phyloP scores from a whole-genome alignment of 2,797 vertebrate genomes.

The Sebastes oblongus region DNA sequence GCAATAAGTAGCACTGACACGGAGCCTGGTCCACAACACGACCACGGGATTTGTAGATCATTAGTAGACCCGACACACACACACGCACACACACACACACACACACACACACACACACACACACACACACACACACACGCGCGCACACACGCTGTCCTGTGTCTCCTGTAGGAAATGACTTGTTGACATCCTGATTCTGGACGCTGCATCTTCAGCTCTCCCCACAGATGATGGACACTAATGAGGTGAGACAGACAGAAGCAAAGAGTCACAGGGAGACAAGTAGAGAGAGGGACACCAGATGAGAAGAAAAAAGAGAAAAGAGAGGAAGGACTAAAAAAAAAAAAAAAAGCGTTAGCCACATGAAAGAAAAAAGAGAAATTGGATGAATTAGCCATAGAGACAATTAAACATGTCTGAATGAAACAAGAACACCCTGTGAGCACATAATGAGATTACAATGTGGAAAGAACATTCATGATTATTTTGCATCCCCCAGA shows the following conservation, averaged over 20 bases:
- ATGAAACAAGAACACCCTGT: slow-evolving; percentile 72
- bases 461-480: slow-evolving; percentile 72
- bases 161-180: slow-evolving; percentile 65
- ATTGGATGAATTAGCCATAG: slow-evolving; percentile 53
- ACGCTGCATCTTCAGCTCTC: slow-evolving; percentile 45
- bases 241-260: slow-evolving; percentile 51
- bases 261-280: slow-evolving; percentile 21
- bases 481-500: slow-evolving; percentile 69
- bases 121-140: background rate
- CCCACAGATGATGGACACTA: slow-evolving; percentile 61
- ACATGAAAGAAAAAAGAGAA: slow-evolving; percentile 25
- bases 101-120: background rate
- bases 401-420: slow-evolving; percentile 64
- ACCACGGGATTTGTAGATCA: slow-evolving; percentile 71
- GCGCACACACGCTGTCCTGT: slow-evolving; percentile 7
- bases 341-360: background rate
- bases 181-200: slow-evolving; percentile 68
- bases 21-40: slow-evolving; percentile 37
- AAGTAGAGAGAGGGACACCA: slow-evolving; percentile 1
- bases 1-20: slow-evolving; percentile 59
- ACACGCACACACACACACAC: background rate
- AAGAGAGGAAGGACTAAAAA: background rate
- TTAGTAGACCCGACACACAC: slow-evolving; percentile 42
- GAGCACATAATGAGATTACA: slow-evolving; percentile 73
- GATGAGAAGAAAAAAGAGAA: background rate